These are phyloP conservation scores for Anoplolepis gracilipes DNA, from an alignment of 1,140 invertebrate species.

Conservation along the genomic window DNA sequence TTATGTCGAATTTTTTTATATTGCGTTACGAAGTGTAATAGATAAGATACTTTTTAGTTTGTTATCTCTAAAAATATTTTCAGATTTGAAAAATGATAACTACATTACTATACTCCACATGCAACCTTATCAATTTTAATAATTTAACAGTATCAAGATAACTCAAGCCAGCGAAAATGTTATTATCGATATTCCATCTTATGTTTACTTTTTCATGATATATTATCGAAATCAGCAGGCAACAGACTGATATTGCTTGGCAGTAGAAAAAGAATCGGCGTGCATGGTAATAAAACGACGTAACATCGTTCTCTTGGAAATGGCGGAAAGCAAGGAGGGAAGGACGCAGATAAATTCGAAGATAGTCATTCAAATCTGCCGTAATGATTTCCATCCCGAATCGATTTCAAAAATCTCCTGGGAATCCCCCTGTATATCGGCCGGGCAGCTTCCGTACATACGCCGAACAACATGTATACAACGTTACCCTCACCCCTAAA, in stretches of 20 bases:
- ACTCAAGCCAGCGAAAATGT: neutral
- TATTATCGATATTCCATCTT: conserved; percentile 5
- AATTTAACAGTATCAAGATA: neutral
- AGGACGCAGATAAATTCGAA: conserved; percentile 83
- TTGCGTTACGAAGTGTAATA: neutral
- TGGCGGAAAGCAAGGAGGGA: conserved; percentile 57
- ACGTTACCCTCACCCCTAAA: conserved; percentile 75
- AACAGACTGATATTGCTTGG: neutral
- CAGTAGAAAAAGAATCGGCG: conserved; percentile 26
- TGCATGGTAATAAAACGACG: conserved; percentile 59
- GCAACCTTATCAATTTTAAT: neutral
- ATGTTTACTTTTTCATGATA: neutral
- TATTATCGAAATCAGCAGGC: conserved; percentile 3
- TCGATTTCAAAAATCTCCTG: conserved; percentile 85
- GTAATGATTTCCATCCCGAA: conserved; percentile 86
- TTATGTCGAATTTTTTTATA: neutral
- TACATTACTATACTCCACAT: neutral
- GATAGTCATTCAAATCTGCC: conserved; percentile 85
- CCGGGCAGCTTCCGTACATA: conserved; percentile 70
- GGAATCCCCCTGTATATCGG: conserved; percentile 79
- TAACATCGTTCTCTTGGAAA: conserved; percentile 50
- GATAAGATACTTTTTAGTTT: neutral
- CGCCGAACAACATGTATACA: conserved; percentile 79
- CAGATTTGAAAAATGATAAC: neutral
- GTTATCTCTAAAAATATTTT: neutral